Conservation (phyloP, 2,797 vertebrate genomes). For the Ciconia nigra region DNA sequence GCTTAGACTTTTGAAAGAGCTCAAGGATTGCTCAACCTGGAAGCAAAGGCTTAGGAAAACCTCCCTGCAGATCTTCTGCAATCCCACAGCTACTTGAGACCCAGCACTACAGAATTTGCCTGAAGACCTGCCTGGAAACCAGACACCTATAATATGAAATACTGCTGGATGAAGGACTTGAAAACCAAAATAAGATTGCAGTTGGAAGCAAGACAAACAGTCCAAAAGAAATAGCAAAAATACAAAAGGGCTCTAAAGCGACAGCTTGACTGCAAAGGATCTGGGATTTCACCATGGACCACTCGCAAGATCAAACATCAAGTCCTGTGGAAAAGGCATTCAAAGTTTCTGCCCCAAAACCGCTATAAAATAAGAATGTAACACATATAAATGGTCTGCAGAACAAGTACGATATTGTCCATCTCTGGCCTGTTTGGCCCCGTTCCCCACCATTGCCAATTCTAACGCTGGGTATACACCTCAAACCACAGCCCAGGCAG, state of each 20-base stretch:
- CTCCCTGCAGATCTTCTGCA: background rate
- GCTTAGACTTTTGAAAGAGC: constrained; percentile 38
- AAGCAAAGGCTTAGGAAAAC: constrained; percentile 45
- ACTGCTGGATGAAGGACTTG: background rate
- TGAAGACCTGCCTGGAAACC: constrained; percentile 17
- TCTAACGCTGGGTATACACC: background rate
- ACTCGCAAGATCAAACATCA: background rate
- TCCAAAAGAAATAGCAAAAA: background rate
- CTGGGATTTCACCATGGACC: background rate
- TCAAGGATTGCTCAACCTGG: constrained; percentile 46
- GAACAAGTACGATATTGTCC: background rate
- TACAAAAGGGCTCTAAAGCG: background rate
- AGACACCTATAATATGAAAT: background rate
- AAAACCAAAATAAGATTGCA: background rate
- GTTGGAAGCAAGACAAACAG: background rate
- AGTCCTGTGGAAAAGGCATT: background rate
- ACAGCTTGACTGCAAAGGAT: background rate
- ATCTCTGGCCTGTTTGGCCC: background rate
- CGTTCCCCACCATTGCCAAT: accelerated
- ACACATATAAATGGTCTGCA: background rate
- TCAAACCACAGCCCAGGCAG: background rate
- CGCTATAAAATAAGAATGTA: background rate
- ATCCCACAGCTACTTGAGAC: background rate
- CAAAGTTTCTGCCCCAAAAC: background rate
- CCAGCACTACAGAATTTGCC: background rate